phyloP scores from a whole-genome alignment of 2,888 invertebrate genomes.

The Hydriomena furcata region DNA sequence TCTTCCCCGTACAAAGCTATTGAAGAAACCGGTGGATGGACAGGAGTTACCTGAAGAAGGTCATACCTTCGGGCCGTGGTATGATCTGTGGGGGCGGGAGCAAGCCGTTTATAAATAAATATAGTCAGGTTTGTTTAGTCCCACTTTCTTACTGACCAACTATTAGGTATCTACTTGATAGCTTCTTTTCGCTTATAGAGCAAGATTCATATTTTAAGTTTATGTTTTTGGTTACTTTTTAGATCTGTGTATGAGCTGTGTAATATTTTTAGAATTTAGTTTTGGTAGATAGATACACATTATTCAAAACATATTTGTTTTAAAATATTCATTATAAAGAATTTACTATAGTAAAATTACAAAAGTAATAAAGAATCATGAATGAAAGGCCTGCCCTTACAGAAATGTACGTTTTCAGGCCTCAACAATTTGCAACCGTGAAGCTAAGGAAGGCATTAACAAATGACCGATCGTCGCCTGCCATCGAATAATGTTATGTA shows the following conservation, averaged over 20 bases:
- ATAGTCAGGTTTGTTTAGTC: conserved; percentile 51
- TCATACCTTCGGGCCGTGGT: conserved; percentile 94
- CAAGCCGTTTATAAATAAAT: conserved; percentile 84
- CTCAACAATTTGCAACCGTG: conserved; percentile 94
- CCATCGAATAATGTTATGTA: conserved; percentile 81
- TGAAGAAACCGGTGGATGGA: conserved; percentile 81
- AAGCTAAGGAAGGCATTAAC: conserved; percentile 94
- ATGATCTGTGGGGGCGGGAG: conserved; percentile 93
- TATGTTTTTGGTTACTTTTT: conserved; percentile 17
- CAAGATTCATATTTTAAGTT: conserved; percentile 15
- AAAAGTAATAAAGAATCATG: neutral
- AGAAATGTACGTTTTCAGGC: conserved; percentile 82
- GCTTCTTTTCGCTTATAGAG: conserved; percentile 26
- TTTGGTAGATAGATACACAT: neutral
- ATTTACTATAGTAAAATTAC: no score
- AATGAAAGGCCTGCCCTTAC: conserved; percentile 2
- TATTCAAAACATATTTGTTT: neutral
- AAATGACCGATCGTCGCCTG: conserved; percentile 93
- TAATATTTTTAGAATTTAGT: neutral
- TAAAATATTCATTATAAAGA: neutral
- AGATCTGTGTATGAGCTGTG: neutral
- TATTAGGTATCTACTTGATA: conserved; percentile 29
- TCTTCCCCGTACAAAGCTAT: conserved; percentile 87
- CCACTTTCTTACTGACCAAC: conserved; percentile 27
- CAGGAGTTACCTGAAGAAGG: conserved; percentile 82